Conservation (phyloP, 2,113 vertebrate genomes). For the Boleophthalmus pectinirostris region DNA sequence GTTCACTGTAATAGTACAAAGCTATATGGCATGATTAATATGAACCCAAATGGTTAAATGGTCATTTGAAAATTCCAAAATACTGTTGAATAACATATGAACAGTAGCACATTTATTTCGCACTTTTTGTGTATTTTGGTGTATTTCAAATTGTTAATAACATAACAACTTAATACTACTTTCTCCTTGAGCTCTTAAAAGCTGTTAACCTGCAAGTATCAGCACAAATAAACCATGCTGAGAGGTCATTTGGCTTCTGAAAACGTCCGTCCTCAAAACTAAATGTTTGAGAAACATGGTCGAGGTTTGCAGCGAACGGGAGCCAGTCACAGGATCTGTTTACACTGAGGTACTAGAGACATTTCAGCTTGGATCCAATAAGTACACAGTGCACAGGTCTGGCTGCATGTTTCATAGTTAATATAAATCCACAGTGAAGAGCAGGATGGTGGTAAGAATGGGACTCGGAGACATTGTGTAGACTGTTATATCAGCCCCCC, state of each 20-base stretch:
- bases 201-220: neutral
- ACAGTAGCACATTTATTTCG: neutral
- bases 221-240: constrained; percentile 7
- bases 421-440: constrained; percentile 7
- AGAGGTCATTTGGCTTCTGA: constrained; percentile 10
- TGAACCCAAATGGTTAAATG: neutral
- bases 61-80: neutral
- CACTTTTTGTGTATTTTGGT: neutral
- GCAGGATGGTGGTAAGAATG: constrained; percentile 30
- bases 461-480: constrained; percentile 41
- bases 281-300: constrained; percentile 10
- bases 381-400: constrained; percentile 17
- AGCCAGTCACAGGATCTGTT: constrained; percentile 18
- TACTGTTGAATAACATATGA: neutral
- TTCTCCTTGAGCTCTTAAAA: neutral
- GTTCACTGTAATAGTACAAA: no score
- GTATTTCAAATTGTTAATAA: neutral
- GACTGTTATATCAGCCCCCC: constrained; percentile 67
- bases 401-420: constrained; percentile 6
- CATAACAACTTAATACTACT: neutral
- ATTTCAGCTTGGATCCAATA: constrained; percentile 3
- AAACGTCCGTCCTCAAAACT: neutral
- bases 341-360: constrained; percentile 15
- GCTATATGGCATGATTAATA: no score
- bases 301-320: neutral